These are phyloP conservation scores for Aurelia sp. DNA, from an alignment of 30 jellyfish, hydroid and myxozoan species.

Conservation along the genomic window DNA sequence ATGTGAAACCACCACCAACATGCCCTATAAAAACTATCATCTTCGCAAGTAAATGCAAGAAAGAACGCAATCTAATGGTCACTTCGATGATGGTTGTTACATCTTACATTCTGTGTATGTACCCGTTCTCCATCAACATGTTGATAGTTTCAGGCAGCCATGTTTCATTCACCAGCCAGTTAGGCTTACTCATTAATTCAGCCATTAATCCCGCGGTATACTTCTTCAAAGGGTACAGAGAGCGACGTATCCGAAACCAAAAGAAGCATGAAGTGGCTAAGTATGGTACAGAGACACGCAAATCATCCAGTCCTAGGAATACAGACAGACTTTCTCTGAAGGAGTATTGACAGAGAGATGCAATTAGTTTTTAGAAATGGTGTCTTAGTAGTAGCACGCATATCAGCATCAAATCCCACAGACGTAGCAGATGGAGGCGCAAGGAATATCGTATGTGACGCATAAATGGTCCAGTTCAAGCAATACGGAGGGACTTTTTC, in stretches of 20 bases:
- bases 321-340: too few species aligned
- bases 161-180: slow-evolving; percentile 11
- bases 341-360: too few species aligned
- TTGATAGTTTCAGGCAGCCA: neutral
- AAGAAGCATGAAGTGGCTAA: too few species aligned
- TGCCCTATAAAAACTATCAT: slow-evolving; percentile 10
- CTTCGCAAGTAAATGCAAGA: neutral
- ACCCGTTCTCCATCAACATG: slow-evolving; percentile 48
- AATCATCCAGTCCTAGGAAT: too few species aligned
- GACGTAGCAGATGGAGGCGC: too few species aligned
- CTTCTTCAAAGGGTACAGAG: slow-evolving; percentile 45
- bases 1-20: neutral
- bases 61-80: slow-evolving; percentile 27
- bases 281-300: too few species aligned
- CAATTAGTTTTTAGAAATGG: too few species aligned
- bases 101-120: slow-evolving; percentile 53
- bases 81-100: slow-evolving; percentile 35
- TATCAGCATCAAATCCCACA: too few species aligned
- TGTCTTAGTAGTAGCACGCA: too few species aligned
- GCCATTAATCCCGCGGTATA: slow-evolving; percentile 55
- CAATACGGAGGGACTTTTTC: too few species aligned
- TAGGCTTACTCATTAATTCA: slow-evolving; percentile 33
- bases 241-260: neutral
- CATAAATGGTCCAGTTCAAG: too few species aligned
- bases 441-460: too few species aligned